A percentile compares a stretch with the other conserved stretches of the same genome.
Conservation (phyloP, 2,888 invertebrate species). For the Drosophila buzzatii region DNA sequence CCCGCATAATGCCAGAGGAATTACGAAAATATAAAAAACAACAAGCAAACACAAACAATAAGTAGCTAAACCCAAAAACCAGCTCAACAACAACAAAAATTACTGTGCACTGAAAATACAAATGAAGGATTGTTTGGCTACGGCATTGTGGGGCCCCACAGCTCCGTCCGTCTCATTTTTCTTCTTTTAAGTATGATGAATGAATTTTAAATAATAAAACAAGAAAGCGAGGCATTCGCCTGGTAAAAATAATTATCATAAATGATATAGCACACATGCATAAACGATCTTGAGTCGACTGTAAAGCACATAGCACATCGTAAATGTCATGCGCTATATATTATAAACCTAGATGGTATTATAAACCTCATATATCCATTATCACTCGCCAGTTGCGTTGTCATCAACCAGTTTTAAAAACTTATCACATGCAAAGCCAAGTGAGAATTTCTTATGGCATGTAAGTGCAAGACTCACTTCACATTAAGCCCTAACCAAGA, state of each 20-base stretch:
- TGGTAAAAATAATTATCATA: slow-evolving; percentile 34
- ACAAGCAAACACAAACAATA: slow-evolving; percentile 43
- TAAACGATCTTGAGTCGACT: slow-evolving; percentile 12
- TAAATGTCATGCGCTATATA: slow-evolving; percentile 8
- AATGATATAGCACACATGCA: slow-evolving; percentile 55
- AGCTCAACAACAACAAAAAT: slow-evolving; percentile 35
- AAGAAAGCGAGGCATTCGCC: slow-evolving; percentile 1
- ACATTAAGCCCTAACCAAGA: neutral
- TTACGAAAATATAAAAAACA: slow-evolving; percentile 40
- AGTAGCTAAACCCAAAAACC: slow-evolving; percentile 58
- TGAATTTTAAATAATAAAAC: slow-evolving; percentile 73
- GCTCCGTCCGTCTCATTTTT: slow-evolving; percentile 4
- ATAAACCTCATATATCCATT: slow-evolving; percentile 13
- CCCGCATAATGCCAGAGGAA: slow-evolving; percentile 70
- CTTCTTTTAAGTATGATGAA: slow-evolving; percentile 73
- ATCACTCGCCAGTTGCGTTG: slow-evolving; percentile 1
- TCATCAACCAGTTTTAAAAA: neutral
- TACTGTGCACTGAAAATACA: slow-evolving; percentile 55
- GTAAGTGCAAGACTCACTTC: too few relatives aligned
- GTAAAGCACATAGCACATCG: neutral
- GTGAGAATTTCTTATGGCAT: neutral
- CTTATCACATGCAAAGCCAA: neutral
- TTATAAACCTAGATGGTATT: neutral
- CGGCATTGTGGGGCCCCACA: slow-evolving; percentile 26
- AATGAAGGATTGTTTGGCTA: slow-evolving; percentile 69